These are phyloP conservation scores for Takifugu bimaculatus DNA, from an alignment of 2,113 vertebrate genomes.

Conservation along the genomic window DNA sequence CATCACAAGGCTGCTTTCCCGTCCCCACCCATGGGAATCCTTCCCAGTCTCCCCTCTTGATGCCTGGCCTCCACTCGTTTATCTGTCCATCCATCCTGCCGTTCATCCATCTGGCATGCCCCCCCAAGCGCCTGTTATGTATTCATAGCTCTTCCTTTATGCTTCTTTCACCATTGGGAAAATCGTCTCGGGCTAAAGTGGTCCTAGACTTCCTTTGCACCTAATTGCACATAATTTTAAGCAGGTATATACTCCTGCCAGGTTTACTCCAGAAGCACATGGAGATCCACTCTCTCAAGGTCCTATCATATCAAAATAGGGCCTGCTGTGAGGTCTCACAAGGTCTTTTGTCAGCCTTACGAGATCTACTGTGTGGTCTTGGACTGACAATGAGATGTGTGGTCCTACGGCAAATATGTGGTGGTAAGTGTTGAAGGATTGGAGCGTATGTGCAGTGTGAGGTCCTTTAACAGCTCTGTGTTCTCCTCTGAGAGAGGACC, in stretches of 20 bases:
- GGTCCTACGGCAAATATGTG: constrained; percentile 54
- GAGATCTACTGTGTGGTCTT: constrained; percentile 64
- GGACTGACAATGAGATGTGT: constrained; percentile 52
- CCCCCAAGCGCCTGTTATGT: constrained; percentile 46
- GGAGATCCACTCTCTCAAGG: constrained; percentile 46
- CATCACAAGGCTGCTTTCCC: constrained; percentile 60
- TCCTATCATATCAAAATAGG: constrained; percentile 29
- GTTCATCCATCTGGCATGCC: constrained; percentile 51
- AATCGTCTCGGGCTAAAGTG: constrained; percentile 23
- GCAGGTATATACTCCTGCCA: constrained; percentile 36
- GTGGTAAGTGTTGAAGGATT: constrained; percentile 45
- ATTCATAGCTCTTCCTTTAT: constrained; percentile 39
- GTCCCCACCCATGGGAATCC: constrained; percentile 64
- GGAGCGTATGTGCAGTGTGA: constrained; percentile 53
- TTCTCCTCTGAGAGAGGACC: constrained; percentile 59
- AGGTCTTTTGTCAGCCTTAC: constrained; percentile 61
- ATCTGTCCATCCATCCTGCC: constrained; percentile 59
- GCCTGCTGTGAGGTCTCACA: constrained; percentile 52
- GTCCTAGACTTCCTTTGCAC: constrained; percentile 51
- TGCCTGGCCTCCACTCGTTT: constrained; percentile 50
- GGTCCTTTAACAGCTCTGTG: constrained; percentile 58
- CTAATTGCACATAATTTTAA: constrained; percentile 44
- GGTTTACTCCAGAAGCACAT: constrained; percentile 46
- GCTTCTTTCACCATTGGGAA: constrained; percentile 35
- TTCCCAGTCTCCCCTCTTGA: constrained; percentile 50